A percentile compares a stretch with the other conserved stretches of the same genome.
phyloP scores from a whole-genome alignment of 2,113 vertebrate species.

The Myanophis thanlyinensis region DNA sequence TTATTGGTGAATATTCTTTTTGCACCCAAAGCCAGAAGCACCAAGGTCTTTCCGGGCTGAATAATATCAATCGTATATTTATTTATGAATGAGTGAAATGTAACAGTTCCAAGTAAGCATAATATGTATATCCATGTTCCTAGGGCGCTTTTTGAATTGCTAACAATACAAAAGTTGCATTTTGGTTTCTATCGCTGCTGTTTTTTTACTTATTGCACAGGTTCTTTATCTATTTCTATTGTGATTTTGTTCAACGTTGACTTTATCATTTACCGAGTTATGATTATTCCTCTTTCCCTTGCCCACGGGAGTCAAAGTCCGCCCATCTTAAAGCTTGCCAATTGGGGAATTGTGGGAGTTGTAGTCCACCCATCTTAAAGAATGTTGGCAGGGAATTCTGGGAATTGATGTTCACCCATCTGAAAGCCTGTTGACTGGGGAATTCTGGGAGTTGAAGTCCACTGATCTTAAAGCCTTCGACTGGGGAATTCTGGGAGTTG shows the following conservation, averaged over 20 bases:
- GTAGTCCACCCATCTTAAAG: too few species aligned
- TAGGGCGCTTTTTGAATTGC: not conserved
- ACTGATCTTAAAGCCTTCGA: too few species aligned
- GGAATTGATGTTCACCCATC: too few species aligned
- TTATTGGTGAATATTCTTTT: not conserved
- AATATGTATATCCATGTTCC: not conserved
- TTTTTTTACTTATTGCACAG: not conserved
- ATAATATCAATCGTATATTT: not conserved
- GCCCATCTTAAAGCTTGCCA: too few species aligned
- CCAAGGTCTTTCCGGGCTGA: too few species aligned
- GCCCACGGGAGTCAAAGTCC: too few species aligned
- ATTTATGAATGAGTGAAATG: not conserved
- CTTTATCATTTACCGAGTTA: not conserved
- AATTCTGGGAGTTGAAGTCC: too few species aligned
- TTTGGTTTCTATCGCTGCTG: not conserved
- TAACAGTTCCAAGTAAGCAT: not conserved
- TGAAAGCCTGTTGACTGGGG: rapidly evolving
- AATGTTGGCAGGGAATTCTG: rapidly evolving
- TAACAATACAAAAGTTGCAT: not conserved
- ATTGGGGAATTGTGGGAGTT: not conserved
- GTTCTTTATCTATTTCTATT: not conserved
- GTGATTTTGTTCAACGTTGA: not conserved
- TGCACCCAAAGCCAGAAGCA: too few species aligned
- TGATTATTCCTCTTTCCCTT: not conserved
- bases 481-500: too few species aligned